These are phyloP conservation scores for Coptotermes formosanus DNA, from an alignment of 1,140 invertebrate species.

Conservation along the genomic window DNA sequence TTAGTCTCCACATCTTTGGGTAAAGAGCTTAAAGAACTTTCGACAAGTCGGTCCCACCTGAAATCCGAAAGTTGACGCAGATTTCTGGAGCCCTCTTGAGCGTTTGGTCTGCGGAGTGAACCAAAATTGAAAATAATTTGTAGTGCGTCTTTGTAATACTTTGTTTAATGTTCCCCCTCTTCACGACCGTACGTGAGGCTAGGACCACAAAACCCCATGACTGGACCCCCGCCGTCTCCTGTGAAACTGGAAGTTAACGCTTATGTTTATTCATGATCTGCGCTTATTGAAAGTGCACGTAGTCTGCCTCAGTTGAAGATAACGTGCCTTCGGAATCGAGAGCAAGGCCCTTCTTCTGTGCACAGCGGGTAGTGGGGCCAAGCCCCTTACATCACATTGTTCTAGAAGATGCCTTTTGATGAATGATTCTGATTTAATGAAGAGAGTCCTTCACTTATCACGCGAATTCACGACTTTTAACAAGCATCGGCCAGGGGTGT, in stretches of 20 bases:
- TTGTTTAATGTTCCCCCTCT: no score
- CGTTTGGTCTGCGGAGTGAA: no score
- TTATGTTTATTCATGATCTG: constrained; percentile 5
- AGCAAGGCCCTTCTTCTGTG: constrained; percentile 1
- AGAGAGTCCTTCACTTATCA: constrained; percentile 1
- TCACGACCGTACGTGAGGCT: no score
- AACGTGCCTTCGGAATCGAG: background rate
- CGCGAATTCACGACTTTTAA: constrained; percentile 6
- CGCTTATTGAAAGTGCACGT: background rate
- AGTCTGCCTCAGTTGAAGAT: background rate
- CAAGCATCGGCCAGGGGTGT: background rate
- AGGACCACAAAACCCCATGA: background rate
- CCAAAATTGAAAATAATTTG: no score
- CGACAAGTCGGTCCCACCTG: no score
- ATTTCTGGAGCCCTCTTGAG: no score
- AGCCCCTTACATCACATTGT: constrained; percentile 3
- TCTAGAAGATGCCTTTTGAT: background rate
- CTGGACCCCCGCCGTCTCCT: background rate
- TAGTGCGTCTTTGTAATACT: no score
- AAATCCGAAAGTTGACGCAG: no score
- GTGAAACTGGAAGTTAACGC: background rate
- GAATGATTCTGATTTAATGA: background rate
- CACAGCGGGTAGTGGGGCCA: constrained; percentile 7
- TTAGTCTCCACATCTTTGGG: no score
- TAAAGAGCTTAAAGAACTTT: no score